Evolutionary conservation across 1,140 invertebrate genomes (phyloP).

Genomic region (Diorhabda sublineata): DNA sequence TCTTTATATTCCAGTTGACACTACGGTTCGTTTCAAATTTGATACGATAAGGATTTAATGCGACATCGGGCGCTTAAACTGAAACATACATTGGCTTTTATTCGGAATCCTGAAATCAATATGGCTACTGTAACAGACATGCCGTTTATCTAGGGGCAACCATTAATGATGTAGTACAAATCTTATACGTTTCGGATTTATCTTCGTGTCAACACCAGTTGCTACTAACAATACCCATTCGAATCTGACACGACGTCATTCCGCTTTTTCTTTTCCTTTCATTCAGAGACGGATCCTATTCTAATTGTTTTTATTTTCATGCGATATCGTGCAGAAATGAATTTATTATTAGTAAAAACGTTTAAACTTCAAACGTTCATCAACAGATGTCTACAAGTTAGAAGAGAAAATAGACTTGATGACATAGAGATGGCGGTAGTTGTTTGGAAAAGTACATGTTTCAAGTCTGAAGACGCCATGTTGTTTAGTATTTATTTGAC

Average conservation of each 20-base stretch:
- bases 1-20: background rate
- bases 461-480: no score
- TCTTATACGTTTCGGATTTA: conserved; percentile 39
- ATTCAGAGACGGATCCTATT: background rate
- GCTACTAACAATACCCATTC: conserved; percentile 34
- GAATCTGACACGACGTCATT: conserved; percentile 13
- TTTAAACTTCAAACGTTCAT: no score
- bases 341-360: no score
- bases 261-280: conserved; percentile 12
- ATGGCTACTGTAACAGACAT: conserved; percentile 33
- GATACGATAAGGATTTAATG: background rate
- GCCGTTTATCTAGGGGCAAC: conserved; percentile 34
- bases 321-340: no score
- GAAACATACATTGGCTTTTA: conserved; percentile 2
- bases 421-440: no score
- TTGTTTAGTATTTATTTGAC: no score
- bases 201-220: conserved; percentile 42
- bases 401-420: no score
- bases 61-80: background rate
- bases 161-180: conserved; percentile 40
- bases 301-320: no score
- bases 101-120: conserved; percentile 31
- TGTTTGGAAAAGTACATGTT: no score
- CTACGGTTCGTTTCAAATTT: background rate
- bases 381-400: no score